Base-by-base conservation (phyloP, 2,113 vertebrate species). In the Lipophrys pholis region DNA sequence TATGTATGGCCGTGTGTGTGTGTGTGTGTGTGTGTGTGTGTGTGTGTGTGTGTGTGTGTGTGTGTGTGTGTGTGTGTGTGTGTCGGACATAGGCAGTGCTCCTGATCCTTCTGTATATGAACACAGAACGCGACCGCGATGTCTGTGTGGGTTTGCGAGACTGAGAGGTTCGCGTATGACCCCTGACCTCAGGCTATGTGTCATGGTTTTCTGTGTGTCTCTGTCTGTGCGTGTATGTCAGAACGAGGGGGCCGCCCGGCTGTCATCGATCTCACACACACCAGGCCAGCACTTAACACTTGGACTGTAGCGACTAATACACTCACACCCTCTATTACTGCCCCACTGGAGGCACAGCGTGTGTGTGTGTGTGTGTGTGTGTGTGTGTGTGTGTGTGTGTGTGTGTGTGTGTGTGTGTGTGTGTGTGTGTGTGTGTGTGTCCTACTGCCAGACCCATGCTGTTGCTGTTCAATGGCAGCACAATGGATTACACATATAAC, bases 111-210 rank as follows among this genome's bases (percentile, higher is more conserved):
- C 72, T 45, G 15, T 21, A 60, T 39, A 73, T 21, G 73, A 42
- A 72, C 69, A 78, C 59, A 62, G 30, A 82, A 48, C 49, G 9
- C 69, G 17, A 63, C 49, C 11, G 16, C 36, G 48, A 83, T 68
- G 66, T 66, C 57, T 52, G 49, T 70, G 70, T 83, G 79, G 65
- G 64, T 65, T 74, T 71, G 53, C 86, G 75, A 75, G 78, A 76
- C 38, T 55, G 76, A 74, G 51, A 58, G 65, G 82, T 83, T 69
- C 77, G 73, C 41, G 67, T 56, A 89, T 95, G 95, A 94, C 94
- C 95, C 89, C 93, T 96, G 95, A 96, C 96, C 95, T 91, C 58
- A 80, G 93, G 94, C 93, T 92, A 94, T 95, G 91, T 94, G 94
- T 92, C 91, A 81, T 81, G 91, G 82, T 92, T 85, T 81, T 84